Evolutionary conservation across 2,888 invertebrate species (phyloP), one percentile per base, ranked within the genome.

Genomic region (Watsonalla cultraria): DNA sequence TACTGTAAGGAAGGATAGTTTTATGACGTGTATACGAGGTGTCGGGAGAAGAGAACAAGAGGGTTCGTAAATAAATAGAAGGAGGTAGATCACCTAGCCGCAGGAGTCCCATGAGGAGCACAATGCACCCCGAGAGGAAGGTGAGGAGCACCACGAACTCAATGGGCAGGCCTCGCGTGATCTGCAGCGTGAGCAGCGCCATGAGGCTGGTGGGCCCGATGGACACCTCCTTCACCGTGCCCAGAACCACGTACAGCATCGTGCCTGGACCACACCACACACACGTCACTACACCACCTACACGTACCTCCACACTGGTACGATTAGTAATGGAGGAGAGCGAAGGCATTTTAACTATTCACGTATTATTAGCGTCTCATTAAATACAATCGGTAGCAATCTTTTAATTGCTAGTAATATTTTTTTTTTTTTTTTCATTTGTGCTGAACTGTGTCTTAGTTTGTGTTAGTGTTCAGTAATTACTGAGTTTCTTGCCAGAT

Each of bases 141-240:
- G 95, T 92, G 24, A 97, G 91, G 53, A 97, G 91, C 58, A 96
- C 91, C 8, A 95, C 94, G 77, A 94, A 94, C 70, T 96, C 94
- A 0, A 93, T 75, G 0, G 95, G 94, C 66, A 94, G 92, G 34
- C 93, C 93, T 58, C 92, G 90, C 51, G 95, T 94, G 66, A 93
- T 94, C 72, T 96, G 95, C 59, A 94, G 89, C 39, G 96, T 96
- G 69, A 98, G 88, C 52, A 98, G 91, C 42, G 98, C 95, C 96
- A 98, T 97, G 57, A 98, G 92, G 66, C 97, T 97, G 0, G 98
- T 98, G 0, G 98, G 98, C n/a, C 98, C 96, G 62, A 96, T 96
- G 0, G 96, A 96, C 4, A 96, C 96, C 86, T 96, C 95, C 75
- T 94, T 95, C 62, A 96, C 94, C 0, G 97, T 97, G 46, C 98